Conservation (phyloP, 2,888 invertebrate genomes). For the Ennomos quercinarius region DNA sequence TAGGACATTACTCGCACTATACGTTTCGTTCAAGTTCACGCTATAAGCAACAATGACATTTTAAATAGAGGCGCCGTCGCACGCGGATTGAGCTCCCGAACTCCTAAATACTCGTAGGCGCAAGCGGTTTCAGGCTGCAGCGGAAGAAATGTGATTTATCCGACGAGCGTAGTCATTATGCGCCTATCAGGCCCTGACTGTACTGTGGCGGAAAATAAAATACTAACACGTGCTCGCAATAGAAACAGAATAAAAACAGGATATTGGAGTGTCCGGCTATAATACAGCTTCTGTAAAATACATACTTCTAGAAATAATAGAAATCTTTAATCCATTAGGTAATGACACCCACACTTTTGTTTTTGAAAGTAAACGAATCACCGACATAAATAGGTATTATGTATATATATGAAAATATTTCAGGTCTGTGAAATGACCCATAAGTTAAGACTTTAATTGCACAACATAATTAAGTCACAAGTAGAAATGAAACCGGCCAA, state of each 20-base stretch:
- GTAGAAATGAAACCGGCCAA: too few species aligned
- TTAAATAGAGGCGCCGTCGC: conserved; percentile 39
- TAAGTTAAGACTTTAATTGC: too few species aligned
- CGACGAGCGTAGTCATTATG: conserved; percentile 54
- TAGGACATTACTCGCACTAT: too few species aligned
- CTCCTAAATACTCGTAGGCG: conserved; percentile 51
- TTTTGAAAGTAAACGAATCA: too few species aligned
- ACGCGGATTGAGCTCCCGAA: conserved; percentile 50
- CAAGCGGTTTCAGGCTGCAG: conserved; percentile 29
- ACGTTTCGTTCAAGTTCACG: too few species aligned
- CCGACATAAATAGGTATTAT: too few species aligned
- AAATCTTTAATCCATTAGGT: too few species aligned
- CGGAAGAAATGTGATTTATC: conserved; percentile 60
- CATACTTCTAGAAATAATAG: neutral
- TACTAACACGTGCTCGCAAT: conserved; percentile 48
- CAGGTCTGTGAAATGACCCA: too few species aligned
- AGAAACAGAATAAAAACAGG: conserved; percentile 15
- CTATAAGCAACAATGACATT: conserved; percentile 9
- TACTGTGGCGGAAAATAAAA: conserved; percentile 54
- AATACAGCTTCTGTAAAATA: too few species aligned
- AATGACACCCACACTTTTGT: too few species aligned
- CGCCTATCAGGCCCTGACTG: conserved; percentile 40
- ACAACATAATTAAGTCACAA: too few species aligned
- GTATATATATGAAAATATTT: too few species aligned
- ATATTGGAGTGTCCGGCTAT: conserved; percentile 24